Evolutionary conservation across 2,888 invertebrate species (phyloP), one percentile per base, ranked within the genome.

Genomic region (Drosophila mercatorum): DNA sequence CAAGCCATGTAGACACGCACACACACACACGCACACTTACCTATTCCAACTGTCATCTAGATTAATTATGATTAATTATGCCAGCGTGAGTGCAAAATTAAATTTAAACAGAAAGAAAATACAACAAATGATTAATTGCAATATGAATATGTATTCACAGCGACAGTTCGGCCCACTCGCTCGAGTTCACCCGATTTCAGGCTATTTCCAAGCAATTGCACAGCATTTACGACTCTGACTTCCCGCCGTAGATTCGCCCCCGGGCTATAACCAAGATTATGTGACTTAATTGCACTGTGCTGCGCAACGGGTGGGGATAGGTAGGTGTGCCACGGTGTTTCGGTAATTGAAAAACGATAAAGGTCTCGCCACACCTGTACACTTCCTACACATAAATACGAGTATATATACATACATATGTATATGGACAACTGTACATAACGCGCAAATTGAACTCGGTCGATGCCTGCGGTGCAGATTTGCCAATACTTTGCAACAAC

Each of bases 261-360:
- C 44, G 22, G 67, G 68, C 72, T 51, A 67, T 63, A 40, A 41
- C 66, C 59, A 71, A 77, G 76, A 84, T 80, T 86, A 79, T 75
- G 63, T 36, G 68, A 68, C 78, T 83, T 84, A 86, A 86, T 86
- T 83, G 81, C 73, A 66, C 56, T 60, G 67, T 55, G 47, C 36
- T 60, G 31, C 58, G 40, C 58, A 34, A n/a, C 40, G 34, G 36
- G 31, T 44, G 17, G 46, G 7, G 4, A 17, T 8, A 22, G 52
- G 0, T 0, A 8, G 40, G 17, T 3, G 8, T 28, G 22, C 12
- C 10, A 5, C 14, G 43, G 8, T 38, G n/a, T 36, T 36, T 31
- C 68, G 78, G 76, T 86, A 86, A 85, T 84, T 86, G 84, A 86
- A 84, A 77, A 82, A 68, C 82, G 84, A 85, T 85, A 84, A 82